A percentile compares a stretch with the other conserved stretches of the same genome.
Evolutionary conservation across 2,113 vertebrate genomes (phyloP).

Genomic region (Ailuropoda melanoleuca): DNA sequence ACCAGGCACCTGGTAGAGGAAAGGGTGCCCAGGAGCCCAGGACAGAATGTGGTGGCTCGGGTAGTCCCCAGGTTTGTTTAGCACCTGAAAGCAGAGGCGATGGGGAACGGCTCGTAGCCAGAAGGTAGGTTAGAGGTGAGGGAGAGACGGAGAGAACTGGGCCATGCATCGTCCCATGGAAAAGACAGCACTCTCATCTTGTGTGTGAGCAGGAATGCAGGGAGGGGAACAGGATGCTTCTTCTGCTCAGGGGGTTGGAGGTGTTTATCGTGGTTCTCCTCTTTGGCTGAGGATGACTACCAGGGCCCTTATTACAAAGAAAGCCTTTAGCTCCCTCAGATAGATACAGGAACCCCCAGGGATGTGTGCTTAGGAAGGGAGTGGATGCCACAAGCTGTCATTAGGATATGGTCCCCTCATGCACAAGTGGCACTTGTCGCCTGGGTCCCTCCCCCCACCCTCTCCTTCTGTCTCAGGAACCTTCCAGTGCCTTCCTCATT

Average conservation of each 20-base stretch:
- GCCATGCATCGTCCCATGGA: background rate
- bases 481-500: background rate
- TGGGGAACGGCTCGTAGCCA: background rate
- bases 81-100: background rate
- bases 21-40: background rate
- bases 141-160: background rate
- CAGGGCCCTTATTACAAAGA: background rate
- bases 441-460: background rate
- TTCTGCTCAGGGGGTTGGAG: background rate
- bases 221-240: rapidly evolving
- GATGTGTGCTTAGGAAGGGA: background rate
- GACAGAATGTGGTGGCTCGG: background rate
- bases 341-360: background rate
- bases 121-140: background rate
- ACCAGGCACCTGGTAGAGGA: too few relatives aligned
- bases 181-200: background rate
- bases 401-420: background rate
- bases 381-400: background rate
- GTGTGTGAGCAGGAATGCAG: background rate
- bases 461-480: background rate
- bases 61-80: background rate
- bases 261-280: background rate
- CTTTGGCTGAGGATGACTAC: background rate
- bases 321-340: background rate
- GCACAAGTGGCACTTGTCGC: background rate